Evolutionary conservation across 1,140 invertebrate species (phyloP).

Genomic region (Heterodera schachtii): DNA sequence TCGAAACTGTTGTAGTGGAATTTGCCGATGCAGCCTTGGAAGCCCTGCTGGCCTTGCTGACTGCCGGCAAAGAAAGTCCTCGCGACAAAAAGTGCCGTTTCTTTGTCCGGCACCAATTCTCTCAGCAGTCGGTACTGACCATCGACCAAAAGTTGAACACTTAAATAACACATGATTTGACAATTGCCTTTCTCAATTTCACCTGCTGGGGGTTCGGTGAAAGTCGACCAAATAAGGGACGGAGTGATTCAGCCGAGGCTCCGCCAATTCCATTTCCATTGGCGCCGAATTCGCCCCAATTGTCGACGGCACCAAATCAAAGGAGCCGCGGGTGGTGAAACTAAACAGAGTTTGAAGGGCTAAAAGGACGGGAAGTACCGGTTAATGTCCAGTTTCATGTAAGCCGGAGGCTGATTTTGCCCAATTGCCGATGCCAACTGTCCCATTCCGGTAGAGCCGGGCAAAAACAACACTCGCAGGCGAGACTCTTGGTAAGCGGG

Average conservation of each 20-base stretch:
- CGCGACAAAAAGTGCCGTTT: constrained; percentile 19
- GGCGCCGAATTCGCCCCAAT: constrained; percentile 25
- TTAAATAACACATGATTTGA: constrained; percentile 8
- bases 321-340: constrained; percentile 45
- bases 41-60: constrained; percentile 36
- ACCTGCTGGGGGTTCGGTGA: constrained; percentile 50
- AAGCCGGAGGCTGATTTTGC: constrained; percentile 15
- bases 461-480: constrained; percentile 28
- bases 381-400: constrained; percentile 35
- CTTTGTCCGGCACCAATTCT: constrained; percentile 34
- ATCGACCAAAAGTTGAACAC: constrained; percentile 36
- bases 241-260: constrained; percentile 54
- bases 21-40: constrained; percentile 44
- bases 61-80: constrained; percentile 42
- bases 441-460: constrained; percentile 32
- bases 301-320: constrained; percentile 33
- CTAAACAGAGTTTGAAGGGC: background rate
- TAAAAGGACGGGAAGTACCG: constrained; percentile 18
- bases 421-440: constrained; percentile 6
- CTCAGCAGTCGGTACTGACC: constrained; percentile 30
- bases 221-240: constrained; percentile 53
- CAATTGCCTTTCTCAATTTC: background rate
- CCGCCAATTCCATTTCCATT: constrained; percentile 33
- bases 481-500: constrained; percentile 29
- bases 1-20: constrained; percentile 39